Base-by-base conservation (phyloP, 2,113 vertebrate genomes). In the Anthoscopus minutus region DNA sequence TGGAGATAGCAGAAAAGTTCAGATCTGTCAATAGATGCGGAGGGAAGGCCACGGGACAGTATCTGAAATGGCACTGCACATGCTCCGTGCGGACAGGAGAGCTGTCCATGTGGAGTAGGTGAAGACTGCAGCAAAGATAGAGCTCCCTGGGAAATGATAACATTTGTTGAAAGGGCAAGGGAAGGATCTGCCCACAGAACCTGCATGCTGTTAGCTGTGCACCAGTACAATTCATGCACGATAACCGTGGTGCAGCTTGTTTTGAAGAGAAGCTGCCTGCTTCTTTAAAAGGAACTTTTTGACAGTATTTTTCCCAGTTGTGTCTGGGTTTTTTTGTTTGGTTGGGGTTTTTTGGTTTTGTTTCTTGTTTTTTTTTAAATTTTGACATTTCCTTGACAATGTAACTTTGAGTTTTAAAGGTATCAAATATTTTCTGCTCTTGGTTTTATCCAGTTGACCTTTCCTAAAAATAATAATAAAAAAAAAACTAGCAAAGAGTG, bases 1-100 rank as follows among this genome's bases (percentile, higher is more conserved):
- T 92, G 89, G 90, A 96, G 95, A 97, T 96, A 87, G 95, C 25
- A 73, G 82, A 81, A 86, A 86, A 95, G 92, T 90, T 95, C 89
- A 96, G 88, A 94, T 96, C 45, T 61, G 47, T 96, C 95, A 92
- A 56, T 74, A 85, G 81, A 91, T 67, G 76, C 4, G 40, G 77
- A 16, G 23, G 25, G 51, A 81, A 83, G 84, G 83, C 90, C 72
- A 80, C 1, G 31, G 76, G 81, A 77, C 45, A 13, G 57, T 50
- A 50, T 65, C 33, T 0, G 11, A 96, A 97, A 97, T 86, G 95
- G 82, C 85, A 86, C 35, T 57, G 69, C 50, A 47, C 58, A 77
- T 84, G 91, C 90, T 93, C 58, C 16, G 22, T 61, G 79, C 40
- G 30, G 42, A 30, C 54, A 38, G n/a, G 58, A 73, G 86, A 92